These are phyloP conservation scores for Tridacna gigas DNA, from an alignment of 2,888 invertebrate genomes.

Conservation along the genomic window DNA sequence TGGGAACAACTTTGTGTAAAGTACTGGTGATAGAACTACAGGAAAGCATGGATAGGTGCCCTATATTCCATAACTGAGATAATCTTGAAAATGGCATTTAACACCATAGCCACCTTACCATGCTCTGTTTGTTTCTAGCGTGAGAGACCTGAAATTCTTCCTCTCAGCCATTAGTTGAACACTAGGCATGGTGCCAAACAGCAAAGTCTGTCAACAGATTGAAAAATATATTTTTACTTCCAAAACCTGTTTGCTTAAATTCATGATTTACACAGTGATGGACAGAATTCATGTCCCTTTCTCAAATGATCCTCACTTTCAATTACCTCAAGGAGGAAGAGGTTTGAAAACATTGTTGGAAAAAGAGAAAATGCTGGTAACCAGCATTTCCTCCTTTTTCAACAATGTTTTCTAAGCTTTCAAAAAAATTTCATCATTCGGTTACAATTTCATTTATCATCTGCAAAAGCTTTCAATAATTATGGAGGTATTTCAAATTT, in stretches of 20 bases:
- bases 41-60: too few relatives aligned
- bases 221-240: too few relatives aligned
- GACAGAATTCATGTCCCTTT: too few relatives aligned
- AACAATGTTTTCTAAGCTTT: background rate
- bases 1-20: too few relatives aligned
- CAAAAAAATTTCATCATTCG: background rate
- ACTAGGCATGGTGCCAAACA: conserved; percentile 69
- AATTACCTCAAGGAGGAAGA: background rate
- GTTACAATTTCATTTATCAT: background rate
- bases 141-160: conserved; percentile 66
- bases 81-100: too few relatives aligned
- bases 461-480: background rate
- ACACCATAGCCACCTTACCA: conserved; percentile 78
- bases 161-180: conserved; percentile 73
- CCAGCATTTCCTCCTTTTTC: background rate
- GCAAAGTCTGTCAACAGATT: conserved; percentile 68
- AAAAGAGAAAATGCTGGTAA: background rate
- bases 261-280: too few relatives aligned
- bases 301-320: too few relatives aligned
- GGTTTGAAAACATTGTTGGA: background rate
- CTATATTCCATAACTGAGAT: too few relatives aligned
- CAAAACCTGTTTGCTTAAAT: too few relatives aligned
- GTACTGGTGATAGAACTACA: too few relatives aligned
- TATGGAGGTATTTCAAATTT: background rate
- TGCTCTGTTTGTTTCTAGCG: conserved; percentile 79